Evolutionary conservation across 1,140 invertebrate species (phyloP).

Genomic region (Macrocentrus cingulum): DNA sequence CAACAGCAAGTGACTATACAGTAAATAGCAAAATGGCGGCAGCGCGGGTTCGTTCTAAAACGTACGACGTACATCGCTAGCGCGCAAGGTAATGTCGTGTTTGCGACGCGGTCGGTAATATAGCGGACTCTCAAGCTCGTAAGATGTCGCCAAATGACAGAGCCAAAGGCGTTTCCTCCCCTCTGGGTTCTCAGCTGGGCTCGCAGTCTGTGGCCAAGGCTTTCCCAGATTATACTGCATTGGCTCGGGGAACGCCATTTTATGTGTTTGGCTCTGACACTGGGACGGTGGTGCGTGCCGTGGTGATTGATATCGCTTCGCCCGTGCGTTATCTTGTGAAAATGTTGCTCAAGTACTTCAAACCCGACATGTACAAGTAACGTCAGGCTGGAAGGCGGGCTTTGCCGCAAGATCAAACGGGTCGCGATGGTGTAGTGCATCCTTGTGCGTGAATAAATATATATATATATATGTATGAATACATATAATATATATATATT

Average conservation of each 20-base stretch:
- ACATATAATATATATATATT: not conserved
- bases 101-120: no score
- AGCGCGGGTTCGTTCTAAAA: no score
- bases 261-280: constrained; percentile 51
- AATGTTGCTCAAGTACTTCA: constrained; percentile 45
- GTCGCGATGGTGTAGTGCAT: constrained; percentile 39
- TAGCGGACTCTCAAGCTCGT: no score
- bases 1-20: no score
- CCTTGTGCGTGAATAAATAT: constrained; percentile 35
- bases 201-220: constrained; percentile 23
- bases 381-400: constrained; percentile 31
- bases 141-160: constrained; percentile 4
- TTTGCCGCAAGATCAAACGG: constrained; percentile 25
- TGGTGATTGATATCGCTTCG: constrained; percentile 22
- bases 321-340: constrained; percentile 28
- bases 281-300: constrained; percentile 30
- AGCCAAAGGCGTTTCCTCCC: constrained; percentile 9
- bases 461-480: constrained; percentile 18
- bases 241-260: constrained; percentile 46
- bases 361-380: constrained; percentile 49
- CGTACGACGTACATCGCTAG: no score
- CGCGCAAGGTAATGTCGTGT: no score
- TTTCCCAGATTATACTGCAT: constrained; percentile 40
- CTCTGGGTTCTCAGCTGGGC: not conserved
- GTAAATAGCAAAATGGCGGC: no score